Conservation (phyloP, 1,140 invertebrate genomes). For the Palaemon carinicauda region DNA sequence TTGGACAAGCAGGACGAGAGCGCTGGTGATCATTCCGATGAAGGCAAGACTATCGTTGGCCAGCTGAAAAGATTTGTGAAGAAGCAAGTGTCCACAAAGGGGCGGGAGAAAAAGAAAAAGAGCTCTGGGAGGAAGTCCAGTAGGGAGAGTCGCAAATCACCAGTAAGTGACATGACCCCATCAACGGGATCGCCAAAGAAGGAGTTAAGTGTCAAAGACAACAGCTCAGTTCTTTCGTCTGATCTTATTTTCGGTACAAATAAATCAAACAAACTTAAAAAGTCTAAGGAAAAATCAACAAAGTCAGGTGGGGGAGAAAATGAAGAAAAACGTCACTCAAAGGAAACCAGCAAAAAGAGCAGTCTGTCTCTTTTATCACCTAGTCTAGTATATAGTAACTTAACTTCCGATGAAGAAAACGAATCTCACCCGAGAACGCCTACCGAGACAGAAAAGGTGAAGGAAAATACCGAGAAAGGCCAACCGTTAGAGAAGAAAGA, state of each 20-base stretch:
- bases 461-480: neutral
- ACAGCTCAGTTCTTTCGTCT: neutral
- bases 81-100: conserved; percentile 50
- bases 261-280: neutral
- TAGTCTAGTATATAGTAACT: neutral
- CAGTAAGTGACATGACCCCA: too few relatives aligned
- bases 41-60: conserved; percentile 51
- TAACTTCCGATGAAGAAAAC: neutral
- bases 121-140: conserved; percentile 12
- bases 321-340: neutral
- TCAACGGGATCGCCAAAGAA: neutral
- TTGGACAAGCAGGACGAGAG: neutral
- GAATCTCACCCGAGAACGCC: neutral
- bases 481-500: neutral
- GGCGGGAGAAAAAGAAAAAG: neutral
- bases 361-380: neutral
- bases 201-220: neutral
- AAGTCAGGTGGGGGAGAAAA: neutral
- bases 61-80: conserved; percentile 57
- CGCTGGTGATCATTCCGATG: conserved; percentile 1
- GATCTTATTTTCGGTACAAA: neutral
- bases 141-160: neutral
- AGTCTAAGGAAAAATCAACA: neutral
- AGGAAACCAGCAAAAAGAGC: neutral
- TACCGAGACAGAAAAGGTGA: neutral